A percentile compares a stretch with the other conserved stretches of the same genome.
phyloP scores from a whole-genome alignment of 2,797 vertebrate species.

The Petrocephalus schoutedeni region DNA sequence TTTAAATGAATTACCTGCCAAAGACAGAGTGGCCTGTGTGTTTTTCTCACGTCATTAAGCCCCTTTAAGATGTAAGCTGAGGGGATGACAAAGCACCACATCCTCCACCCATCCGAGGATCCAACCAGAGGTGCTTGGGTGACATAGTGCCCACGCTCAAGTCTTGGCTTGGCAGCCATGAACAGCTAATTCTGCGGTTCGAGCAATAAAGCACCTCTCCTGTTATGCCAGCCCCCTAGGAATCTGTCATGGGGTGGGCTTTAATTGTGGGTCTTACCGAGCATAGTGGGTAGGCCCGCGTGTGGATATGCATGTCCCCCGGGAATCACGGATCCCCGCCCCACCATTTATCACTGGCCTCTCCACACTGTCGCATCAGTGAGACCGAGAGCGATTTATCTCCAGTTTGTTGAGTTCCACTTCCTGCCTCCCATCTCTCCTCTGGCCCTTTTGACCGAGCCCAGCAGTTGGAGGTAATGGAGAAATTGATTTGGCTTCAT shows the following conservation, averaged over 20 bases:
- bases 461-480: slow-evolving; percentile 20
- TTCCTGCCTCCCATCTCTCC: slow-evolving; percentile 30
- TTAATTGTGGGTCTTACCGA: slow-evolving; percentile 25
- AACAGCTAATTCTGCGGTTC: slow-evolving; percentile 14
- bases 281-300: slow-evolving; percentile 2
- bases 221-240: not conserved
- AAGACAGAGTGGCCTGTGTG: not conserved
- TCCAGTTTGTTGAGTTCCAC: slow-evolving; percentile 30
- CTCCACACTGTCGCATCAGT: not conserved
- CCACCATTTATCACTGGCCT: slow-evolving; percentile 25
- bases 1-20: not conserved
- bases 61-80: not conserved
- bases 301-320: slow-evolving; percentile 1
- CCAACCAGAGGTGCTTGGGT: not conserved
- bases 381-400: slow-evolving; percentile 25
- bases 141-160: not conserved
- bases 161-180: slow-evolving; percentile 14
- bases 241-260: not conserved
- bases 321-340: slow-evolving; percentile 16
- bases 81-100: not conserved
- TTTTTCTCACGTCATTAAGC: not conserved
- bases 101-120: not conserved
- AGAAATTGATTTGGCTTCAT: slow-evolving; percentile 15
- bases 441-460: slow-evolving; percentile 37
- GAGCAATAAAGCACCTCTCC: not conserved